phyloP scores from a whole-genome alignment of 2,888 invertebrate species.

The Harpalus rubripes region DNA sequence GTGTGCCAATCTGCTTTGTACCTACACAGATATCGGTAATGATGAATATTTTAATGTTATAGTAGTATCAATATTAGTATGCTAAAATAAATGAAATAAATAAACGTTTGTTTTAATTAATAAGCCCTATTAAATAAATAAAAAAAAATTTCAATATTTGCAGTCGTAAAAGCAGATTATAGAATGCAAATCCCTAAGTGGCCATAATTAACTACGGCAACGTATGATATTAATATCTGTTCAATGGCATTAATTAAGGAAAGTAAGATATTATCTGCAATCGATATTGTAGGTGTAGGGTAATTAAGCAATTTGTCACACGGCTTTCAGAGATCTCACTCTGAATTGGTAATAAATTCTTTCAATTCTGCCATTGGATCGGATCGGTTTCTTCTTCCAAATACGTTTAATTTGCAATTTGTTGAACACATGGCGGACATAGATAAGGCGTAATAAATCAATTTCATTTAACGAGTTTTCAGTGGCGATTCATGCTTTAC shows the following conservation, averaged over 20 bases:
- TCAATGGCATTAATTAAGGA: background rate
- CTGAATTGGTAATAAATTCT: conserved; percentile 4
- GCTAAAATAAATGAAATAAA: too few relatives aligned
- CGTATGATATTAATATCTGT: background rate
- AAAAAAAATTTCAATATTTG: background rate
- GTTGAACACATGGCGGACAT: conserved; percentile 6
- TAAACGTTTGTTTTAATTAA: too few relatives aligned
- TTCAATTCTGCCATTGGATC: conserved; percentile 4
- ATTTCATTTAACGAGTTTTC: conserved; percentile 20
- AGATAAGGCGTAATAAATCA: conserved; percentile 39
- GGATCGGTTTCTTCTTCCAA: conserved; percentile 5
- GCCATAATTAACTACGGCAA: background rate
- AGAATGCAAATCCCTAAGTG: background rate
- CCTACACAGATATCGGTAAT: too few relatives aligned
- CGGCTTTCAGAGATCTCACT: conserved; percentile 20
- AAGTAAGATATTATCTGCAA: background rate
- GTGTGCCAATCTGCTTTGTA: too few relatives aligned
- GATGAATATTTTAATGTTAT: too few relatives aligned
- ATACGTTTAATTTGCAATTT: conserved; percentile 24
- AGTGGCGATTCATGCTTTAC: background rate
- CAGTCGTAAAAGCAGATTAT: background rate
- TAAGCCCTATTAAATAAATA: background rate
- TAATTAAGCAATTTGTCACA: conserved; percentile 29
- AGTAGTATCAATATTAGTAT: too few relatives aligned
- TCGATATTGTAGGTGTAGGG: conserved; percentile 10